Base-by-base conservation (phyloP, 1,140 invertebrate genomes). In the Pseudomyrmex sp. region DNA sequence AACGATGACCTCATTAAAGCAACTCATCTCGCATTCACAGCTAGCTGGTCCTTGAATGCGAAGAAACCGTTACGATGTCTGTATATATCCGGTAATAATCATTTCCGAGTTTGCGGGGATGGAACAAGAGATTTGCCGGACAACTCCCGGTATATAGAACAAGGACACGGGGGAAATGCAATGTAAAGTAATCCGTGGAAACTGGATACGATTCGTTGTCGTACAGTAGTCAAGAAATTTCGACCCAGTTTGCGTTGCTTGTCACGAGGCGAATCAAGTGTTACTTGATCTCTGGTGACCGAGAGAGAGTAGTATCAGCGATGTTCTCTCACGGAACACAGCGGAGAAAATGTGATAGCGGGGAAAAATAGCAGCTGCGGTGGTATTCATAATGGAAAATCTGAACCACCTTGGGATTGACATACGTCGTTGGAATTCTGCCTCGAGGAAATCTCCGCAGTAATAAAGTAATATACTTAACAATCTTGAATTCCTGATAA, bases 171-270 rank as follows among this genome's bases (percentile, higher is more conserved):
- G 48, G 18, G 23, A 70, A 72, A 61, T 35, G 15, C 65, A 58
- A 56, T 70, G 50, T 70, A 80, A 80, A 80, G n/a, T 70, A 58
- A 77, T 68, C 50, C 23, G 18, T 18, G 46, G 46, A 80, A 59
- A 44, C 56, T 66, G 35, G 35, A 80, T 48, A 48, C 52, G 54
- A 79, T 69, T 58, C 65, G 26, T 63, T 68, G 63, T 35, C 35
- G 50, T 18, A 63, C 48, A 56, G 26, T 35, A 23, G 75, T 63
- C 63, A 69, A 68, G 18, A 69, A 77, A 77, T 77, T 77, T 77
- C 50, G 35, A 77, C 35, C 54, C 20, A 58, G 66, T 77, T 77
- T 13, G 12, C 46, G 44, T 56, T 15, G 13, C 20, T 58, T 79
- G 26, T 66, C 13, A 23, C 12, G 15, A 63, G 13, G 2, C 50